These are phyloP conservation scores for Syrmaticus mikado DNA, from an alignment of 2,113 vertebrate species.

Conservation along the genomic window DNA sequence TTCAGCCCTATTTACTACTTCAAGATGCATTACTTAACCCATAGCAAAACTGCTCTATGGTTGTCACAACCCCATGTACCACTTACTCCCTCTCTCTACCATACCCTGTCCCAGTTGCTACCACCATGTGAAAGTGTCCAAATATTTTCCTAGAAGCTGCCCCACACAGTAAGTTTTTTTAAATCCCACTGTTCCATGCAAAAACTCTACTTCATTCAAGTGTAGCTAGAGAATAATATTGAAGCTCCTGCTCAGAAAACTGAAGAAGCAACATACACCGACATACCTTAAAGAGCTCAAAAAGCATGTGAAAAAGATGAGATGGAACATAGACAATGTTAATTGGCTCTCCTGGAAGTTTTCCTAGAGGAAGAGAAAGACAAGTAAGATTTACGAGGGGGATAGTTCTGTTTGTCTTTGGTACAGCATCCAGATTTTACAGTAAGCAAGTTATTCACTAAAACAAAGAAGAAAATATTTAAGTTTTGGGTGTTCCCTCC, in stretches of 20 bases:
- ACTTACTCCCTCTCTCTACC: not conserved
- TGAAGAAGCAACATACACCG: not conserved
- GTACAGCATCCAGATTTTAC: not conserved
- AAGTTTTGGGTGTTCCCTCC: rapidly evolving
- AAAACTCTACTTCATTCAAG: not conserved
- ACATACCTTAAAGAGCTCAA: conserved; percentile 98
- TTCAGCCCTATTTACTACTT: not conserved
- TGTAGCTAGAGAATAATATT: not conserved
- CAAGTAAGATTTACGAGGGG: not conserved
- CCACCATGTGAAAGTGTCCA: not conserved
- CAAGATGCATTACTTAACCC: not conserved
- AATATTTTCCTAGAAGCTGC: not conserved
- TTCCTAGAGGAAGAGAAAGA: conserved; percentile 76
- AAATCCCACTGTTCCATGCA: not conserved
- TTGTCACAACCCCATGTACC: not conserved
- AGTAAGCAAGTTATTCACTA: not conserved
- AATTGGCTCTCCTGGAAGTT: conserved; percentile 83
- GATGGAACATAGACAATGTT: conserved; percentile 96
- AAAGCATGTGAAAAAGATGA: conserved; percentile 98
- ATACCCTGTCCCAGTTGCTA: not conserved
- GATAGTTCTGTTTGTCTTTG: not conserved
- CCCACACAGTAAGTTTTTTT: not conserved
- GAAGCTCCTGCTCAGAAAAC: not conserved
- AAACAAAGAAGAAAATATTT: not conserved
- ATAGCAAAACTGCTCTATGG: not conserved